A percentile compares a stretch with the other conserved stretches of the same genome.
phyloP scores from a whole-genome alignment of 2,113 vertebrate species.

The Riparia riparia region DNA sequence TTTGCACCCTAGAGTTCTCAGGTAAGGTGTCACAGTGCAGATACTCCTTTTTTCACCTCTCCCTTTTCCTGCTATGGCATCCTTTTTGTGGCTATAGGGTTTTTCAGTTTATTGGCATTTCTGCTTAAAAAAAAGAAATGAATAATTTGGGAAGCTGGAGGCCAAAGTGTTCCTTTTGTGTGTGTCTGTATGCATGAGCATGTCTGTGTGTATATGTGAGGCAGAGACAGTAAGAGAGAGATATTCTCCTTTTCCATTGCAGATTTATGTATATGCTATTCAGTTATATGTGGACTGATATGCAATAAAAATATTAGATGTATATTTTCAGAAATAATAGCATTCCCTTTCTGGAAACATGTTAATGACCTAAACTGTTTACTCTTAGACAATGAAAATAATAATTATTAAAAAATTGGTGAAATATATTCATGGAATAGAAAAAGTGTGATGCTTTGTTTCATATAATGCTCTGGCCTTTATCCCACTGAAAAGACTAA shows the following conservation, averaged over 20 bases:
- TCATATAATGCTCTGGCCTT: neutral
- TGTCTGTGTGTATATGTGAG: neutral
- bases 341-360: neutral
- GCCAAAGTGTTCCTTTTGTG: neutral
- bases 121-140: neutral
- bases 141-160: neutral
- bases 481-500: neutral
- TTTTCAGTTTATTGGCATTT: neutral
- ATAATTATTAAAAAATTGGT: neutral
- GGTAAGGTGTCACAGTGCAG: neutral
- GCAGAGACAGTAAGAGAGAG: neutral
- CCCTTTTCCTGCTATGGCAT: neutral
- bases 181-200: neutral
- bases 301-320: neutral
- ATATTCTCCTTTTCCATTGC: neutral
- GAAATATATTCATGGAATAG: neutral
- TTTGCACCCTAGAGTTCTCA: slow-evolving; percentile 26
- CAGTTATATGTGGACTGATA: neutral
- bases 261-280: neutral
- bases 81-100: neutral
- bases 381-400: neutral
- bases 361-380: neutral
- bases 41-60: slow-evolving; percentile 6
- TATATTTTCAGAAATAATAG: neutral
- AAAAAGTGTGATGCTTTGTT: neutral